Evolutionary conservation across 2,797 vertebrate species (phyloP).

Genomic region (Amphiprion clarkii): DNA sequence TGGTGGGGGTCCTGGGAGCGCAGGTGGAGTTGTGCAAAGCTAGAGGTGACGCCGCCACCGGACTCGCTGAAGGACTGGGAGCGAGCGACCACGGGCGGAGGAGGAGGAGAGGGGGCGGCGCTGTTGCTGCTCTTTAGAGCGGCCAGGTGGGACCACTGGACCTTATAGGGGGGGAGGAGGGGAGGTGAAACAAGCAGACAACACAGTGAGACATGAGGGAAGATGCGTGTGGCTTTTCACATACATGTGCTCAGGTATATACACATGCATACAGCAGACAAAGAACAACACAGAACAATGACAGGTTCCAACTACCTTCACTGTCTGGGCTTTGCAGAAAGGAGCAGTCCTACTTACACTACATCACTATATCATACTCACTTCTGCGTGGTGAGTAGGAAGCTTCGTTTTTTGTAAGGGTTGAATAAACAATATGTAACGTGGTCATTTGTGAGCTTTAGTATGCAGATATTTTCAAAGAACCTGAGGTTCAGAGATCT

Average conservation of each 20-base stretch:
- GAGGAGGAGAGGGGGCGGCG: slow-evolving; percentile 73
- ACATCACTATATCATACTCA: too few relatives aligned
- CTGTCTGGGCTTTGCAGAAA: not conserved
- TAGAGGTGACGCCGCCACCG: slow-evolving; percentile 90
- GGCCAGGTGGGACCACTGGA: slow-evolving; percentile 92
- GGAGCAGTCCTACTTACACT: too few relatives aligned
- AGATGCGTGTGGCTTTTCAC: slow-evolving; percentile 73
- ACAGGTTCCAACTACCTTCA: not conserved
- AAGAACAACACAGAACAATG: slow-evolving; percentile 43
- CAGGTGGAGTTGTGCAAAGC: slow-evolving; percentile 97
- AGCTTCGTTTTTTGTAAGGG: too few relatives aligned
- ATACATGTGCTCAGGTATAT: slow-evolving; percentile 50
- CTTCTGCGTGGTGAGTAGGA: too few relatives aligned
- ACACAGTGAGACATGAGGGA: slow-evolving; percentile 87
- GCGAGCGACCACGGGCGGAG: slow-evolving; percentile 86
- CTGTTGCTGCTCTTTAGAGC: slow-evolving; percentile 91
- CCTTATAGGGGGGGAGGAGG: slow-evolving; percentile 76
- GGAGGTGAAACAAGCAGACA: slow-evolving; percentile 87
- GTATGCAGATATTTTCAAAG: too few relatives aligned
- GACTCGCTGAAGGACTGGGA: slow-evolving; percentile 95
- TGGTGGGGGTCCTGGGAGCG: slow-evolving; percentile 94
- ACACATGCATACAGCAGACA: slow-evolving; percentile 56
- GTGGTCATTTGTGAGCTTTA: too few relatives aligned
- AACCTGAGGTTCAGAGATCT: too few relatives aligned
- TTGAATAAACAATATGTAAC: too few relatives aligned